Conservation (phyloP, 2,888 invertebrate genomes). For the Cephus spinipes region DNA sequence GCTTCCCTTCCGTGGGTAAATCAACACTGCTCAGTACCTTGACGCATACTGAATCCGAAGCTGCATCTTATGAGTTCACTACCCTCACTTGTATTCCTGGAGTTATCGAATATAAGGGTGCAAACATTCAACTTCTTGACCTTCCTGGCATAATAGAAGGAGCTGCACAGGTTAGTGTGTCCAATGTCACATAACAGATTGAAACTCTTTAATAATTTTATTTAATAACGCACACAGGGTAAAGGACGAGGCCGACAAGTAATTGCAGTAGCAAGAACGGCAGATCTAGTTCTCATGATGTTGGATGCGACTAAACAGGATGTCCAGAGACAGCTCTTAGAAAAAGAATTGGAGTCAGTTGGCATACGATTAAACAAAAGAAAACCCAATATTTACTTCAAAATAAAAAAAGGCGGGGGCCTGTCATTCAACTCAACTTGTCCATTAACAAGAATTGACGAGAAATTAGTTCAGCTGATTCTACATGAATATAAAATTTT, state of each 20-base stretch:
- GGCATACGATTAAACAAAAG: slow-evolving; percentile 95
- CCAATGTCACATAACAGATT: slow-evolving; percentile 3
- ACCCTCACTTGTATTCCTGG: slow-evolving; percentile 99
- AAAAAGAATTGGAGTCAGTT: slow-evolving; percentile 96
- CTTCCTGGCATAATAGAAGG: slow-evolving; percentile 99
- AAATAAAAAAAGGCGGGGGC: slow-evolving; percentile 96
- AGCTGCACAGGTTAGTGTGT: slow-evolving; percentile 80
- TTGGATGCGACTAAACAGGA: slow-evolving; percentile 98
- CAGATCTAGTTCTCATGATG: slow-evolving; percentile 99
- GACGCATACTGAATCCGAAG: slow-evolving; percentile 96
- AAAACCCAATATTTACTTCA: slow-evolving; percentile 98
- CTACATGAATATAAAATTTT: slow-evolving; percentile 98
- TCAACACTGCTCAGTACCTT: slow-evolving; percentile 95
- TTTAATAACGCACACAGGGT: slow-evolving; percentile 66
- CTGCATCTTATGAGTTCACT: slow-evolving; percentile 98
- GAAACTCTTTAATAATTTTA: not conserved
- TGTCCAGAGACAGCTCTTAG: slow-evolving; percentile 90
- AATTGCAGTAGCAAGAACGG: slow-evolving; percentile 98
- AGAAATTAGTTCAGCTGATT: slow-evolving; percentile 98
- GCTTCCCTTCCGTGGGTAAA: slow-evolving; percentile 99
- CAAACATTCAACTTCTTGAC: slow-evolving; percentile 97
- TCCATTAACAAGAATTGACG: slow-evolving; percentile 90
- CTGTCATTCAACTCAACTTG: slow-evolving; percentile 97
- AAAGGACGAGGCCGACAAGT: slow-evolving; percentile 93
- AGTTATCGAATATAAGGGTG: slow-evolving; percentile 98